Base-by-base conservation (phyloP, 2,888 invertebrate genomes). In the Drosophila neonasuta region DNA sequence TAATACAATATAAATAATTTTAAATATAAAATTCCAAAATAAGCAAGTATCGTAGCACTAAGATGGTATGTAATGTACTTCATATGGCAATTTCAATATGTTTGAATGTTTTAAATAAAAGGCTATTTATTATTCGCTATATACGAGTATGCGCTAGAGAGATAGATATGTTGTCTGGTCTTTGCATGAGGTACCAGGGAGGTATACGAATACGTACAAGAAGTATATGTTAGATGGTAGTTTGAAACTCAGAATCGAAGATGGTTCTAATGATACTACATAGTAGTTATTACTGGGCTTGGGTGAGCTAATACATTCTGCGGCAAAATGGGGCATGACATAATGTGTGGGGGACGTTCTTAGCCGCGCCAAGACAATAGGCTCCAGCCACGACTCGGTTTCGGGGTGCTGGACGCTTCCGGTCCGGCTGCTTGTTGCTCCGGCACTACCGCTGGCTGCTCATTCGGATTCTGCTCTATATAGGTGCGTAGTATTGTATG, bases 361-460 rank as follows among this genome's bases (percentile, higher is more conserved):
- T 63, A 90, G 59, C 90, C 90, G 50, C 88, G 88, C 90, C 90
- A 90, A 58, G 89, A 86, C 63, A 88, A 68, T 17, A 90, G 71
- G 57, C 88, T 90, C 90, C 90, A 90, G 57, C 89, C 90, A 34
- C 83, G 79, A 49, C 74, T 86, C 3, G 86, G 72, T 50, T 77
- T 78, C 41, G 51, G 50, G 52, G 77, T 77, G 64, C 66, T 73
- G 57, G 66, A 15, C n/a, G 51, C 10, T 32, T 65, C 62, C 6
- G 34, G 2, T 7, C n/a, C 51, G 13, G 48, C 36, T 44, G 36
- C 55, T 83, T 90, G 84, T 86, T 92, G 89, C 87, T 90, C 49
- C 13, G 44, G 7, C 7, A 29, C 13, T 30, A 50, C 45, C 15
- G 49, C 52, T 46, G 51, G 46, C 13, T 69, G 52, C 30, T 73